Base-by-base conservation (phyloP, 2,797 vertebrate genomes). In the Eutrigla gurnardus region DNA sequence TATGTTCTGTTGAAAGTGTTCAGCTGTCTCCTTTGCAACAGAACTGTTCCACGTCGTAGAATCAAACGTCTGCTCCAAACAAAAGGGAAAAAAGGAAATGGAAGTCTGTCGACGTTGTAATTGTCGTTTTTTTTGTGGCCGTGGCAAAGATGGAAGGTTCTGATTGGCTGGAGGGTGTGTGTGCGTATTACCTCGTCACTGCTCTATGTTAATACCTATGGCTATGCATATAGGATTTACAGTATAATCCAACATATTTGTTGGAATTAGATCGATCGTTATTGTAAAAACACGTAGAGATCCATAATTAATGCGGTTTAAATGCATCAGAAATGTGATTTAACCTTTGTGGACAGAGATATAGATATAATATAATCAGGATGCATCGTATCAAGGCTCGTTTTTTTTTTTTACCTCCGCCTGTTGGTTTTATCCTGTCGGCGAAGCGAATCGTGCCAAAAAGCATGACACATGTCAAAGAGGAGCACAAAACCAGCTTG, bases 1-100 rank as follows among this genome's bases (percentile, higher is more conserved):
- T 90, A 88, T 92, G 90, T 91, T 88, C 70, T 62, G 78, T 65
- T 81, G 69, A 77, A 86, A 84, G 89, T 82, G 80, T 90, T 91
- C 90, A 89, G 85, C 90, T 89, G 89, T 86, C 82, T 75, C 54
- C 85, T 76, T 25, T 68, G 61, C 73, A 77, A 77, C 70, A 58
- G 77, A 89, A 86, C 78, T 59, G 55, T 50, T 86, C 54, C 61
- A 18, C 54, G 75, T 66, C 1, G 35, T 25, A 68, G 57, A 86
- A 77, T 86, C 82, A 78, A 86, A 85, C 46, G 70, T 73, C 57
- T 67, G 65, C 60, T 64, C 64, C 62, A 59, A 65, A 77, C 70
- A 59, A 81, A 83, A 79, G 45, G 53, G n/a, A 11, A 4, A 55
- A 66, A 67, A 13, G 3, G 35, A 70, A 58, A 6, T 32, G 8